These are phyloP conservation scores for Chloroclystis v-ata DNA, from an alignment of 2,888 invertebrate species.

Conservation along the genomic window DNA sequence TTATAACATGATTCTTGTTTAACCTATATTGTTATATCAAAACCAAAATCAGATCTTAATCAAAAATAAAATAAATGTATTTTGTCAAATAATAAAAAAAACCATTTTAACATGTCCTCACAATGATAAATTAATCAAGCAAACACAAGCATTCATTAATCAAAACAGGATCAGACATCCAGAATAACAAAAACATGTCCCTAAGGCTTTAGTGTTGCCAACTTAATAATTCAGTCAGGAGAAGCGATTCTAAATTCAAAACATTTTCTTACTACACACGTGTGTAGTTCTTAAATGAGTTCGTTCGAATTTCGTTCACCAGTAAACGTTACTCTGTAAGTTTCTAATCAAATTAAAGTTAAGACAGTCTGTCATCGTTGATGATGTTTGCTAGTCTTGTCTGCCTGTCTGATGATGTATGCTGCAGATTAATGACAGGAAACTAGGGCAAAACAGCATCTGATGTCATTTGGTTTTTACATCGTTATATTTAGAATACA, in stretches of 20 bases:
- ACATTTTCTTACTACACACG: too few species aligned
- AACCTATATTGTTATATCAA: too few species aligned
- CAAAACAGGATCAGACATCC: conserved; percentile 24
- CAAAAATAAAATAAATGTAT: not conserved
- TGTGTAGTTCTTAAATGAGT: not conserved
- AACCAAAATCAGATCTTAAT: too few species aligned
- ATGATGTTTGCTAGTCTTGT: conserved; percentile 26
- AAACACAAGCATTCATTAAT: conserved; percentile 25
- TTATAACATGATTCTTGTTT: too few species aligned
- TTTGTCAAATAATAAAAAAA: conserved; percentile 1
- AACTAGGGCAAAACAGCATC: conserved; percentile 32
- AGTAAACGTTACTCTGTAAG: not conserved
- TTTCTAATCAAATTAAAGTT: conserved; percentile 55
- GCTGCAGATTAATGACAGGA: conserved; percentile 47
- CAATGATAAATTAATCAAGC: conserved; percentile 23
- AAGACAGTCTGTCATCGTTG: conserved; percentile 61
- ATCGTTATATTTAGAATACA: not conserved
- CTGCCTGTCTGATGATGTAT: conserved; percentile 26
- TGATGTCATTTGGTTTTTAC: conserved; percentile 10
- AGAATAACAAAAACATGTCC: conserved; percentile 31
- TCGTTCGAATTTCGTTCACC: not conserved
- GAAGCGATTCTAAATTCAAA: not conserved
- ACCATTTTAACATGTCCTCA: conserved; percentile 1
- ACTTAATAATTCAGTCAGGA: not conserved
- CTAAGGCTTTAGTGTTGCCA: conserved; percentile 22